Percentiles rank a stretch among this genome's conserved stretches.
These are phyloP conservation scores for Oxygymnocypris stewartii DNA, from an alignment of 2,113 vertebrate species.

Conservation along the genomic window DNA sequence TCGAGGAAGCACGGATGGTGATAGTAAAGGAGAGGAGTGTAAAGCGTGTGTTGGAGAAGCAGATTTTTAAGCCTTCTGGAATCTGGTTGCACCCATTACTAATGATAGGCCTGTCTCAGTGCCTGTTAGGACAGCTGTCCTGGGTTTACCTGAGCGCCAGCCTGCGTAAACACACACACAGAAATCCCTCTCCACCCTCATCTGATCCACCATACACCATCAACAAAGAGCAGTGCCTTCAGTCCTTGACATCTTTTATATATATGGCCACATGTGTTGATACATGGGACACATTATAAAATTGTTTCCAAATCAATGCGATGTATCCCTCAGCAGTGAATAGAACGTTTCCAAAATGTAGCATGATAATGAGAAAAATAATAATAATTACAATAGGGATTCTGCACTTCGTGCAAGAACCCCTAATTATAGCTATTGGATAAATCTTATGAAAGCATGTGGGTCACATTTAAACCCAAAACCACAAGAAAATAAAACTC, in stretches of 20 bases:
- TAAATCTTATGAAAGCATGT: neutral
- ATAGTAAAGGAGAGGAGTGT: conserved; percentile 29
- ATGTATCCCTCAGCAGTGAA: neutral
- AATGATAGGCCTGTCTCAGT: conserved; percentile 56
- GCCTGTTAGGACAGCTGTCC: conserved; percentile 61
- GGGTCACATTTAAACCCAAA: neutral
- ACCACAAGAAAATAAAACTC: neutral
- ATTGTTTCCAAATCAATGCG: neutral
- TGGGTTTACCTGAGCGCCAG: conserved; percentile 52
- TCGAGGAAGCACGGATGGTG: conserved; percentile 20
- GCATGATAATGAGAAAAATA: neutral
- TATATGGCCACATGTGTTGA: conserved; percentile 1
- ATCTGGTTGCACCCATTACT: conserved; percentile 55
- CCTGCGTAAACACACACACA: conserved; percentile 50
- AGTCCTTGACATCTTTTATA: conserved; percentile 4
- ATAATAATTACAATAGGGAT: no score
- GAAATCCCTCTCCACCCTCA: conserved; percentile 46
- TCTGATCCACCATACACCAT: neutral
- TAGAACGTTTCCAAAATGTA: neutral
- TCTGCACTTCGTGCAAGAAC: no score
- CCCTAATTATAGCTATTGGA: no score
- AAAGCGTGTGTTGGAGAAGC: conserved; percentile 29
- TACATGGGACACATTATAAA: neutral
- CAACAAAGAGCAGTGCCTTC: conserved; percentile 45
- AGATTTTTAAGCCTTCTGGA: conserved; percentile 58